These are phyloP conservation scores for Aleiodes alternator DNA, from an alignment of 2,888 invertebrate genomes.

Conservation along the genomic window DNA sequence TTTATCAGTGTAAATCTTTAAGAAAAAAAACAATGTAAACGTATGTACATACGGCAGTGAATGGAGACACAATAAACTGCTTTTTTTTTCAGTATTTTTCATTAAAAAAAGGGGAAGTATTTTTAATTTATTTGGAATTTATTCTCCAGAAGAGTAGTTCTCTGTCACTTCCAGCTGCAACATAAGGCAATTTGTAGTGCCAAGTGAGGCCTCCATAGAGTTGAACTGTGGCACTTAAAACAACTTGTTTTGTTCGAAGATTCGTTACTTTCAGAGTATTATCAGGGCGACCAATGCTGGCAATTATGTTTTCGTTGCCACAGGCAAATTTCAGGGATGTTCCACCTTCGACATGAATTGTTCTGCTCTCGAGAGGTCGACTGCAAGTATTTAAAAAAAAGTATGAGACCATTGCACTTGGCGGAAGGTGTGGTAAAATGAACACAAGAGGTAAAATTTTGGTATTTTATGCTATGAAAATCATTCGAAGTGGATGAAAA, in stretches of 20 bases:
- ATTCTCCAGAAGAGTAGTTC: constrained; percentile 81
- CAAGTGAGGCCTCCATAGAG: constrained; percentile 80
- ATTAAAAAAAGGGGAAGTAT: background rate
- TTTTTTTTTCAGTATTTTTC: constrained; percentile 6
- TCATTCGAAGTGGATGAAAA: too few relatives aligned
- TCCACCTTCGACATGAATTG: constrained; percentile 81
- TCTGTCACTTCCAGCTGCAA: constrained; percentile 79
- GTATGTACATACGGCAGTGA: constrained; percentile 10
- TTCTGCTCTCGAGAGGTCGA: constrained; percentile 79
- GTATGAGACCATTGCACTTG: background rate
- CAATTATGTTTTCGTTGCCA: constrained; percentile 80
- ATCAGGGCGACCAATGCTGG: constrained; percentile 82
- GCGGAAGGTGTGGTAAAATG: too few relatives aligned
- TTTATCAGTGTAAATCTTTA: background rate
- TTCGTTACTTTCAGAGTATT: constrained; percentile 81
- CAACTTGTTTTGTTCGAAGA: constrained; percentile 78
- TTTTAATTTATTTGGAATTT: constrained; percentile 67
- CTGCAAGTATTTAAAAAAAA: constrained; percentile 70
- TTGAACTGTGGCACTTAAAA: constrained; percentile 77
- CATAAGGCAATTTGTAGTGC: constrained; percentile 80
- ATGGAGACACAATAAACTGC: background rate
- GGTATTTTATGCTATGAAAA: too few relatives aligned
- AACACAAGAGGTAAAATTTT: too few relatives aligned
- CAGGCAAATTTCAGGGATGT: constrained; percentile 80
- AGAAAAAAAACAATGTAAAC: constrained; percentile 7